These are phyloP conservation scores for Tenualosa ilisha DNA, from an alignment of 2,797 vertebrate species.

Conservation along the genomic window DNA sequence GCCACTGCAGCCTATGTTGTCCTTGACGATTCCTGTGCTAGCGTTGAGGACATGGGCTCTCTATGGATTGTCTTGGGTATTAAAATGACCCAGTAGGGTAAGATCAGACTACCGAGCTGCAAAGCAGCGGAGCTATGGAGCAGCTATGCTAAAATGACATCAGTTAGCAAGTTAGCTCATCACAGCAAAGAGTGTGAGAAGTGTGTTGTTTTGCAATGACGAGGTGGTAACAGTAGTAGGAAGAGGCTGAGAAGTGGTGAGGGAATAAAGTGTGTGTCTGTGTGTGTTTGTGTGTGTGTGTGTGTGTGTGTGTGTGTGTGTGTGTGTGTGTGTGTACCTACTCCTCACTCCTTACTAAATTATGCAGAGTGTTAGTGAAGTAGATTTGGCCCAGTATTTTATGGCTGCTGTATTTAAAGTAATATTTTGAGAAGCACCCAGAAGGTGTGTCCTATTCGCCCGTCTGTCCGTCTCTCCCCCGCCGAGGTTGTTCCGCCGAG, in stretches of 20 bases:
- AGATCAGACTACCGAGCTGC: not conserved
- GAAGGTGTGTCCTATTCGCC: constrained; percentile 3
- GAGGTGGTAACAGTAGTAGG: too few species aligned
- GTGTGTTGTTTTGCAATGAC: too few species aligned
- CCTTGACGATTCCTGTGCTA: not conserved
- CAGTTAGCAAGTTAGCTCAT: not conserved
- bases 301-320: constrained; percentile 18
- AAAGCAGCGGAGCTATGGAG: not conserved
- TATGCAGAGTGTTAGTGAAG: constrained; percentile 36
- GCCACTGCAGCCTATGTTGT: not conserved
- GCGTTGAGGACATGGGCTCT: not conserved
- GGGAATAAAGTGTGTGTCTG: not conserved
- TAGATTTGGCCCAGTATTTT: constrained; percentile 27
- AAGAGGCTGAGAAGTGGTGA: too few species aligned
- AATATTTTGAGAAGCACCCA: constrained; percentile 5
- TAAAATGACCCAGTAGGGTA: not conserved
- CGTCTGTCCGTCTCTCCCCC: not conserved
- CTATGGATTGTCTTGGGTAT: not conserved
- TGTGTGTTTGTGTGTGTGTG: constrained; percentile 14
- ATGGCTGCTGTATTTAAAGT: constrained; percentile 40
- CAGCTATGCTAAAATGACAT: not conserved
- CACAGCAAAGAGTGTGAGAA: too few species aligned
- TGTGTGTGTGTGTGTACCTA: not conserved
- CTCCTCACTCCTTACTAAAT: not conserved
- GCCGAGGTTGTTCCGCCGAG: not conserved